Base-by-base conservation (phyloP, 2,797 vertebrate genomes). In the Centroberyx gerrardi region DNA sequence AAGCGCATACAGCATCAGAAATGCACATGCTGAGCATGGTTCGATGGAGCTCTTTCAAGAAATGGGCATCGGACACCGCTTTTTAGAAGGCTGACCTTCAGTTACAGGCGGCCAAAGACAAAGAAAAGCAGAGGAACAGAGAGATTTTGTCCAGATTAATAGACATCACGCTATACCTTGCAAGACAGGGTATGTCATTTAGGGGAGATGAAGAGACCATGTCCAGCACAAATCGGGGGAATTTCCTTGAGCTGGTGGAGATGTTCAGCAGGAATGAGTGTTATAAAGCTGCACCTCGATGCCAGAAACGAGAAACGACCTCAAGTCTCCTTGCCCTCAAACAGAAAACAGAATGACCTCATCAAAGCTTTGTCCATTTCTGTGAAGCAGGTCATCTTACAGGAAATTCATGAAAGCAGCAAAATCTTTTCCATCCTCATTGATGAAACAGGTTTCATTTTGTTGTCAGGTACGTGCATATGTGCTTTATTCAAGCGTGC, bases 191-290 rank as follows among this genome's bases (percentile, higher is more conserved):
- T 17, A 31, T 74, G 69, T 14, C 58, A 68, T 86, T 78, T 18
- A 76, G 72, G 18, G 72, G 64, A 66, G 81, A 76, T 2, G 74
- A 70, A 70, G 55, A 79, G 3, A 73, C 55, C 15, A 1, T 12
- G 1, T 18, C 56, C 68, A 85, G 67, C 76, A 60, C 58, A 77
- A 80, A 80, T 81, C 33, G 22, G n/a, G n/a, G n/a, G n/a, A n/a
- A n/a, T n/a, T n/a, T n/a, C n/a, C n/a, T n/a, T n/a, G n/a, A n/a
- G 18, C 68, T 79, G 14, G 55, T 76, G 62, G n/a, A n/a, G n/a
- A 29, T 84, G 66, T 80, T 82, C 13, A 78, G 74, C 58, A 63
- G 71, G 15, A 79, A 84, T 58, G 72, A 75, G 63, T 64, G 60
- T 64, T 42, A 76, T 64, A 51, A 68, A 68, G 68, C 48, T 55